Conservation (phyloP, 1,140 invertebrate species). For the Globodera rostochiensis region DNA sequence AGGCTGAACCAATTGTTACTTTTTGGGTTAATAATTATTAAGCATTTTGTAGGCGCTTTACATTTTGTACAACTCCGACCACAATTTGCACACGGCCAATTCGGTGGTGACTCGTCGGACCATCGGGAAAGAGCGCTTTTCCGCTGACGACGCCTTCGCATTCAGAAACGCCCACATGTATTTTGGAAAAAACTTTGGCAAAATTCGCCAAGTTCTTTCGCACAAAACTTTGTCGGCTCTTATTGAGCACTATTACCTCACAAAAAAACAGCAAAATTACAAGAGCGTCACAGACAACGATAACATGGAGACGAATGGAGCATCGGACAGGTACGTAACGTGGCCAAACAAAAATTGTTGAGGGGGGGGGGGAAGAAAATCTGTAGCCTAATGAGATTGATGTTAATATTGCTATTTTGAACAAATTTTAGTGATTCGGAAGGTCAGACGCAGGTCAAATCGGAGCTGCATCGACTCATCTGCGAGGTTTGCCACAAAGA, state of each 20-base stretch:
- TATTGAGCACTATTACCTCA: constrained; percentile 42
- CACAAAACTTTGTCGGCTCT: constrained; percentile 38
- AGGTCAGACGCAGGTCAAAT: constrained; percentile 21
- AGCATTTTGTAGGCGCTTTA: constrained; percentile 30
- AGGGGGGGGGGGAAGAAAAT: no score
- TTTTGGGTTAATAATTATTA: constrained; percentile 7
- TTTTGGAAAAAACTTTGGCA: constrained; percentile 42
- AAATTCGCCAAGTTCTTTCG: constrained; percentile 41
- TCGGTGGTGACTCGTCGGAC: background rate
- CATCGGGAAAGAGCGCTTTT: constrained; percentile 11
- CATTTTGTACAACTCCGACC: constrained; percentile 23
- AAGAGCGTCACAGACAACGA: constrained; percentile 31
- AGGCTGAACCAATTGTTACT: background rate
- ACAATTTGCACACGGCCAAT: constrained; percentile 17
- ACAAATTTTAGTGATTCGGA: constrained; percentile 19
- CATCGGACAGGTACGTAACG: background rate
- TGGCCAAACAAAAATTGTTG: background rate
- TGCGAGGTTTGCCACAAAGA: constrained; percentile 37
- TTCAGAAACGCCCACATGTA: constrained; percentile 32
- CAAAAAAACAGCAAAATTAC: constrained; percentile 42
- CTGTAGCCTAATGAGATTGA: no score
- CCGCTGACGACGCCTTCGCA: constrained; percentile 24
- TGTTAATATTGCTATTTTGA: background rate
- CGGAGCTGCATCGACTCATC: constrained; percentile 16
- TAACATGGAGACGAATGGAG: background rate